These are phyloP conservation scores for Hylia prasina DNA, from an alignment of 2,113 vertebrate species.

Conservation along the genomic window DNA sequence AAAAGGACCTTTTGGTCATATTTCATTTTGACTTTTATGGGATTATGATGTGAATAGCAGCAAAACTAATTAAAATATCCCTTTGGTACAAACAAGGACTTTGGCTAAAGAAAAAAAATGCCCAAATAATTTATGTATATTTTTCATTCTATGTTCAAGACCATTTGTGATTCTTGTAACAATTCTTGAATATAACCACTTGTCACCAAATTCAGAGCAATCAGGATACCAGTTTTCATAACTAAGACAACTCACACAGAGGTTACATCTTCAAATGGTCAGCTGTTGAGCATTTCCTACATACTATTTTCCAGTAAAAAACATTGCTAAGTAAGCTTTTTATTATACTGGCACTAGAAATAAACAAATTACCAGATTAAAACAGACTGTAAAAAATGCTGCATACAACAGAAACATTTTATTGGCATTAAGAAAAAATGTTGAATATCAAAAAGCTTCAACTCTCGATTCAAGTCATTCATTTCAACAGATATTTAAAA, in stretches of 20 bases:
- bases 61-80: constrained; percentile 54
- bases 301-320: constrained; percentile 53
- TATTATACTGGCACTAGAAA: constrained; percentile 68
- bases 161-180: constrained; percentile 57
- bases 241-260: constrained; percentile 53
- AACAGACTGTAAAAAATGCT: constrained; percentile 49
- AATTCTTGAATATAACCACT: constrained; percentile 27
- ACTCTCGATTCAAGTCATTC: neutral
- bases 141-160: constrained; percentile 17
- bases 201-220: constrained; percentile 50
- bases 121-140: neutral
- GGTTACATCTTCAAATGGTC: neutral
- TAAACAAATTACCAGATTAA: constrained; percentile 42
- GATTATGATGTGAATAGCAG: constrained; percentile 24
- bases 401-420: neutral
- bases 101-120: constrained; percentile 36
- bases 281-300: constrained; percentile 22
- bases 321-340: constrained; percentile 64
- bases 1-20: neutral
- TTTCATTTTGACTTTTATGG: constrained; percentile 9
- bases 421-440: constrained; percentile 22
- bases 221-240: constrained; percentile 50
- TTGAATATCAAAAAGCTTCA: constrained; percentile 25
- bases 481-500: constrained; percentile 6
- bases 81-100: neutral